Base-by-base conservation (phyloP, 2,888 invertebrate species). In the Linnaemya vulpina region DNA sequence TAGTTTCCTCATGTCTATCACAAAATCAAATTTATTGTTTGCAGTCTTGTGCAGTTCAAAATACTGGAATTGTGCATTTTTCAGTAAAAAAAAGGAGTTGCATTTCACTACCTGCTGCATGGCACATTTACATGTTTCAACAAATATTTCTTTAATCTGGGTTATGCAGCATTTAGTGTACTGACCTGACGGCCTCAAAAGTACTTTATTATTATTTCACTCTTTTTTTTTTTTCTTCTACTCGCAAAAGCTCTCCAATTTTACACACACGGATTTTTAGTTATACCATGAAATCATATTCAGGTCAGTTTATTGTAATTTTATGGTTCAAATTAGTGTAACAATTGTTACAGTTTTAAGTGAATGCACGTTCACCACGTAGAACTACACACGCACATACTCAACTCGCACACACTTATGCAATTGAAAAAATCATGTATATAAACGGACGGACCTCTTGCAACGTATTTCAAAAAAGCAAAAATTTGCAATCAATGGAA, bases 281-380 rank as follows among this genome's bases (percentile, higher is more conserved):
- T 17, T 35, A 30, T n/a, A 46, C 46, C 38, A 68, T 53, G n/a
- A 20, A 51, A 53, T 68, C 35, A 68, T 20, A 68, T 68, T 68
- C 20, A 38, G 68, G 68, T 68, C 68, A 68, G 7, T 68, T 51
- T 38, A 15, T 49, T 49, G 49, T 38, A 51, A 13, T 51, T 68
- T 51, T 15, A 20, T 20, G 68, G 13, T 25, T 4, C 7, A 58
- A n/a, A 17, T 65, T 25, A n/a, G 5, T 20, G 15, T n/a, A 68
- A 51, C 38, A 68, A 53, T 53, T 53, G 51, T 53, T 68, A 11
- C 35, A 30, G 30, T 30, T 30, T 30, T 30, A 30, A 30, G 30
- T 30, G 30, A 30, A 5, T 30, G 5, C 3, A 30, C 30, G 30
- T 3, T 5, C 3, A 3, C 5, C 30, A 30, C 30, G 30, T 30